Base-by-base conservation (phyloP, 2,888 invertebrate species). In the Chouioia cunea region DNA sequence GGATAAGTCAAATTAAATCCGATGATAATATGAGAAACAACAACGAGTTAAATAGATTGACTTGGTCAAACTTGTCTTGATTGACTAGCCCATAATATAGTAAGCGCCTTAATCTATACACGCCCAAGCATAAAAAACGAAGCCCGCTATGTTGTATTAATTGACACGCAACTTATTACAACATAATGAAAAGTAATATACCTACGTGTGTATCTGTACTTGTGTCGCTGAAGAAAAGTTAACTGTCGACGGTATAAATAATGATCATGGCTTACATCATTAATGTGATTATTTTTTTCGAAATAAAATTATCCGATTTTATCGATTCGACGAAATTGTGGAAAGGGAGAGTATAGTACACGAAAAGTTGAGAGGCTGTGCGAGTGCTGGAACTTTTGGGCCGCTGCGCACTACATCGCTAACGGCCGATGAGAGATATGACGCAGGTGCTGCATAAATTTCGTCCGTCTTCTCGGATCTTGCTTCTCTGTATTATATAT, bases 281-380 rank as follows among this genome's bases (percentile, higher is more conserved):
- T 72, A 72, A 72, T 72, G 68, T 68, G 65, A 59, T 65, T 15
- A 47, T 59, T 18, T 43, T 43, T 60, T 60, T 23, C 15, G 52
- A 58, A 57, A 47, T 22, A 53, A 60, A 18, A 58, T 68, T 64
- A 77, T 67, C 53, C 46, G 77, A 78, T 76, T 70, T 63, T 76
- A 77, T 77, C 77, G 73, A 74, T 78, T 75, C 77, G 74, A 60
- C 71, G 77, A 78, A 78, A 76, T 75, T 73, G 69, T 66, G 70
- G 65, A 76, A 72, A 73, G 66, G 73, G 16, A 44, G 58, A 50
- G 47, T 27, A 27, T 6, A 52, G 27, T 18, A 4, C 14, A 56
- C 65, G 65, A 65, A 56, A 60, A 65, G 60, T 56, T 59, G 63
- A 15, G 62, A 56, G 36, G 57, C 54, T 36, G 50, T 18, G 64